phyloP scores from a whole-genome alignment of 2,113 vertebrate species.

The Monarcha castaneiventris region DNA sequence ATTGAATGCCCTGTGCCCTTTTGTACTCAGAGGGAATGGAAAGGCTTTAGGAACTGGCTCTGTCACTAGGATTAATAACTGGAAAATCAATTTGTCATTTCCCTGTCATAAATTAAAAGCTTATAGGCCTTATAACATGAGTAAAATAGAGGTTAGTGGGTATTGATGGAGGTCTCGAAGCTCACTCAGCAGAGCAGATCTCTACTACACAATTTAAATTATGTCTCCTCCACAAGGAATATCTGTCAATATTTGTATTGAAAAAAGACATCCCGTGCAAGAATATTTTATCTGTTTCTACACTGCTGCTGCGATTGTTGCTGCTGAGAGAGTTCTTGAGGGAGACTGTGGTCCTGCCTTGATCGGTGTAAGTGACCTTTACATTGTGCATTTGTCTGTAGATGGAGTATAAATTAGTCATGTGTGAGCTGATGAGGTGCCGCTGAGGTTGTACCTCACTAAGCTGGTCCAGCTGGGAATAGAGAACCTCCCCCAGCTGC shows the following conservation, averaged over 20 bases:
- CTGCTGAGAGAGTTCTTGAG: neutral
- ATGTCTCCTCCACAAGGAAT: conserved; percentile 41
- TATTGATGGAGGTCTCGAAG: conserved; percentile 63
- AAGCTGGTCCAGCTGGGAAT: neutral
- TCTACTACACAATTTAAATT: conserved; percentile 59
- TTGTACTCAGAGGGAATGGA: neutral
- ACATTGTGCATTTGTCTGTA: neutral
- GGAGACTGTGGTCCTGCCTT: neutral
- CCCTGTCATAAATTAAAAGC: conserved; percentile 67
- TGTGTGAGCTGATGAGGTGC: neutral
- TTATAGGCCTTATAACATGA: conserved; percentile 57
- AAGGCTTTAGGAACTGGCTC: conserved; percentile 34
- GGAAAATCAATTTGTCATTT: conserved; percentile 70
- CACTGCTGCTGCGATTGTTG: neutral
- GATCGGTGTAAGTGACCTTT: neutral
- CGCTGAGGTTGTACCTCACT: neutral
- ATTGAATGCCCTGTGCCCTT: neutral
- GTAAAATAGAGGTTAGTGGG: conserved; percentile 65
- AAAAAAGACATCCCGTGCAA: conserved; percentile 1
- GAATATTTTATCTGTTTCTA: neutral
- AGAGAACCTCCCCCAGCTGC: neutral
- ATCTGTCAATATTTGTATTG: conserved; percentile 58
- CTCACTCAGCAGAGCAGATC: conserved; percentile 54
- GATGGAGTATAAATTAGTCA: neutral
- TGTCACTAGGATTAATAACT: conserved; percentile 61